A percentile compares a stretch with the other conserved stretches of the same genome.
phyloP scores from a whole-genome alignment of 2,888 invertebrate species.

The Mamestra brassicae region DNA sequence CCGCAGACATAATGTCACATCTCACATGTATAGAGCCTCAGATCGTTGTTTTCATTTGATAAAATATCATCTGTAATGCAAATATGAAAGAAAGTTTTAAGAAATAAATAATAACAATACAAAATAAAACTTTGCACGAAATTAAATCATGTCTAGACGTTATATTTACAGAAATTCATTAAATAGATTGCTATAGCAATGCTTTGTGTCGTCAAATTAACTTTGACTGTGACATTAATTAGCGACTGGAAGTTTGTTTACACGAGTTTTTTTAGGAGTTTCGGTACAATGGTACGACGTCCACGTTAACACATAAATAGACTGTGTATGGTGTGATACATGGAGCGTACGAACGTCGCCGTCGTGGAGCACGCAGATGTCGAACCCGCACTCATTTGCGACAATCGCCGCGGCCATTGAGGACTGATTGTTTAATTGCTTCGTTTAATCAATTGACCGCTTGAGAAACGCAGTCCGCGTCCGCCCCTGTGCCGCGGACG shows the following conservation, averaged over 20 bases:
- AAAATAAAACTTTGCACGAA: slow-evolving; percentile 9
- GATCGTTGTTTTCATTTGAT: too few species aligned
- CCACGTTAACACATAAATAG: slow-evolving; percentile 47
- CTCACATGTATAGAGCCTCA: too few species aligned
- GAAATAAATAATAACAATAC: background rate
- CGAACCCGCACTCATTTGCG: slow-evolving; percentile 88
- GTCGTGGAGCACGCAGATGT: slow-evolving; percentile 74
- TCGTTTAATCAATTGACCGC: slow-evolving; percentile 91
- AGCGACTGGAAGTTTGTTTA: slow-evolving; percentile 55
- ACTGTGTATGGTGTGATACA: slow-evolving; percentile 50
- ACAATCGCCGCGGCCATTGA: slow-evolving; percentile 85
- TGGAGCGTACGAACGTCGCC: slow-evolving; percentile 32
- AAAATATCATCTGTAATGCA: background rate
- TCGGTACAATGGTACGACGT: slow-evolving; percentile 29
- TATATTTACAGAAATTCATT: slow-evolving; percentile 42
- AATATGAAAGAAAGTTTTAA: slow-evolving; percentile 19
- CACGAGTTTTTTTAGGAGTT: slow-evolving; percentile 36
- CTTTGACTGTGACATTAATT: slow-evolving; percentile 60
- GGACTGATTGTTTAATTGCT: slow-evolving; percentile 90
- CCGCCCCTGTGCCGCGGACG: slow-evolving; percentile 74
- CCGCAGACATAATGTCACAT: too few species aligned
- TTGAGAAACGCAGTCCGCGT: slow-evolving; percentile 81
- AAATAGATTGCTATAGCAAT: slow-evolving; percentile 40
- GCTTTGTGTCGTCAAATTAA: slow-evolving; percentile 53
- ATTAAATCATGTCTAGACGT: slow-evolving; percentile 39